Conservation (phyloP, 2,797 vertebrate species). For the Rallus crepitans region DNA sequence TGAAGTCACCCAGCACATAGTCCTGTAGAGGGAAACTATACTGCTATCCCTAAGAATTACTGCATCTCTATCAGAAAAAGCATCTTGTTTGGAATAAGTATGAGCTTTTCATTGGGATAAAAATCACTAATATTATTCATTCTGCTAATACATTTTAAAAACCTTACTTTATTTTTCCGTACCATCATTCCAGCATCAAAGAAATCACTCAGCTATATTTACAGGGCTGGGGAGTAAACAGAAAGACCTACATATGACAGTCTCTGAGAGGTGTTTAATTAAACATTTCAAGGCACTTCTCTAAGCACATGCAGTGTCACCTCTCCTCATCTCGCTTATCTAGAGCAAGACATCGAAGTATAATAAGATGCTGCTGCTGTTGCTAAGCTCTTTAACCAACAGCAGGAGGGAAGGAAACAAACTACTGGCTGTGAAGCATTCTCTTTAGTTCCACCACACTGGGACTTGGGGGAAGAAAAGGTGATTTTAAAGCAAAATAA, state of each 20-base stretch:
- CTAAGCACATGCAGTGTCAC: background rate
- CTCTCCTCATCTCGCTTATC: background rate
- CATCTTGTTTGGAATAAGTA: background rate
- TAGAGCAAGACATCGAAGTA: constrained; percentile 13
- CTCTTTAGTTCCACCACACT: background rate
- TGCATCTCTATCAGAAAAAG: background rate
- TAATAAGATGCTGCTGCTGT: background rate
- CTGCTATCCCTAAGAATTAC: background rate
- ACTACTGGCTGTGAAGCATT: background rate
- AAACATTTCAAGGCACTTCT: background rate
- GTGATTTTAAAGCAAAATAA: constrained; percentile 6
- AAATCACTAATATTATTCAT: background rate
- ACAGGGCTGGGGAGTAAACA: background rate
- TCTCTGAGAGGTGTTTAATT: background rate
- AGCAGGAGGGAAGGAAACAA: constrained; percentile 20
- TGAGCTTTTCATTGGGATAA: background rate
- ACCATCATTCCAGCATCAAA: background rate
- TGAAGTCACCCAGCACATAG: background rate
- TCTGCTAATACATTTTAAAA: background rate
- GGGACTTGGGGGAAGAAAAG: background rate
- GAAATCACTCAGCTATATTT: background rate
- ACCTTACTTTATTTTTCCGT: background rate
- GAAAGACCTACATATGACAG: background rate
- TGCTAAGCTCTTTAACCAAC: background rate
- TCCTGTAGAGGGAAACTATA: background rate